Evolutionary conservation across 2,888 invertebrate species (phyloP).

Genomic region (Lycia hirtaria): DNA sequence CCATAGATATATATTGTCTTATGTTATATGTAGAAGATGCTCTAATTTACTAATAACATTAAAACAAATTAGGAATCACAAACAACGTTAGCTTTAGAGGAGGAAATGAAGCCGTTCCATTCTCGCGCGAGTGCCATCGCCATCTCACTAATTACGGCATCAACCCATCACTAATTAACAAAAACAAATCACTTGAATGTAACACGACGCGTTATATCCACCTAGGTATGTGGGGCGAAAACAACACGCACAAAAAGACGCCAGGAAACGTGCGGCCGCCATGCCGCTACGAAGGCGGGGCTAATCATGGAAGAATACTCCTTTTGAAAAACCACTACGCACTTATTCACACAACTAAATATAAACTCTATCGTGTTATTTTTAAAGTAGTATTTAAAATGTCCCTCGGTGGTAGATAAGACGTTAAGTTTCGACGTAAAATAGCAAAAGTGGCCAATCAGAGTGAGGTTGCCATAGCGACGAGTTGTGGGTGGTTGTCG

Average conservation of each 20-base stretch:
- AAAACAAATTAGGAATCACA: conserved; percentile 3
- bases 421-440: conserved; percentile 50
- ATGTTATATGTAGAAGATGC: too few relatives aligned
- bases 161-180: conserved; percentile 30
- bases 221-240: conserved; percentile 30
- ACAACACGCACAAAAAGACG: conserved; percentile 35
- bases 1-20: neutral
- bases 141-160: conserved; percentile 31
- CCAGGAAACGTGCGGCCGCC: conserved; percentile 63
- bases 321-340: conserved; percentile 43
- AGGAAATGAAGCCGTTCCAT: neutral
- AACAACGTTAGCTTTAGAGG: neutral
- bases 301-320: conserved; percentile 64
- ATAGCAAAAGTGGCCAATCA: conserved; percentile 77
- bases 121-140: neutral
- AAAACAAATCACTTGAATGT: conserved; percentile 32
- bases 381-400: conserved; percentile 63
- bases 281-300: conserved; percentile 78
- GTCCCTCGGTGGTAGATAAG: conserved; percentile 52
- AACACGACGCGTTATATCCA: conserved; percentile 34
- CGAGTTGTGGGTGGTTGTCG: conserved; percentile 52
- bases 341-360: conserved; percentile 46
- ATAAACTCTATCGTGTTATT: conserved; percentile 50
- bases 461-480: conserved; percentile 75
- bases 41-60: neutral